Evolutionary conservation across 2,888 invertebrate species (phyloP).

Genomic region (Lysandra coridon): DNA sequence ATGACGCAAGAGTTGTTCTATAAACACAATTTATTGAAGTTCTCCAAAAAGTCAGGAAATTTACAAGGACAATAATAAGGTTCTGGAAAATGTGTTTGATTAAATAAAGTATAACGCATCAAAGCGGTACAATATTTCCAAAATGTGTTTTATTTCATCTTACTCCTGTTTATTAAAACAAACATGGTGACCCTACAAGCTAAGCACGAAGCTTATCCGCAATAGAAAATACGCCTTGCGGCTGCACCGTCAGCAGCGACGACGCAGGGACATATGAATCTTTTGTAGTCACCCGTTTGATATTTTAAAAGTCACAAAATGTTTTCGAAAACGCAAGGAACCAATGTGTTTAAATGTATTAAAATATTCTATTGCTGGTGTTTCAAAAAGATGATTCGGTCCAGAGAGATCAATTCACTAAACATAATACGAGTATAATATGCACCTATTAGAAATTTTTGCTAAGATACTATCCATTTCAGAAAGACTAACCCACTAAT

Average conservation of each 20-base stretch:
- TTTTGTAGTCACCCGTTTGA: constrained; percentile 38
- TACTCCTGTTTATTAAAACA: not conserved
- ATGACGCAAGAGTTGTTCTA: too few relatives aligned
- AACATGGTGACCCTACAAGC: constrained; percentile 32
- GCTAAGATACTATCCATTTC: not conserved
- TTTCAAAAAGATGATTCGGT: not conserved
- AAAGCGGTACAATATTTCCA: too few relatives aligned
- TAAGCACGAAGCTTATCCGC: constrained; percentile 37
- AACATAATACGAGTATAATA: not conserved
- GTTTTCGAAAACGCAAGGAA: constrained; percentile 11
- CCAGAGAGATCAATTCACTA: not conserved
- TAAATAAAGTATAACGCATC: too few relatives aligned
- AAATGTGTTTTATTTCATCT: not conserved
- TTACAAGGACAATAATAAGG: too few relatives aligned
- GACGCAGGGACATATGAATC: constrained; percentile 33
- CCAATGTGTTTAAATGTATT: not conserved
- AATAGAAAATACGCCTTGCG: constrained; percentile 36
- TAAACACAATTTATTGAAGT: too few relatives aligned
- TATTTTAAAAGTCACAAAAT: constrained; percentile 35
- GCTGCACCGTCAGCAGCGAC: constrained; percentile 31
- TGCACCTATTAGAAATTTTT: not conserved
- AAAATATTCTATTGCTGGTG: not conserved
- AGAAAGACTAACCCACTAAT: not conserved
- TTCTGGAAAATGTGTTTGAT: too few relatives aligned
- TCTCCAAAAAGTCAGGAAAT: too few relatives aligned